Evolutionary conservation across 2,888 invertebrate genomes (phyloP), one percentile per base, ranked within the genome.

Genomic region (Caenorhabditis parvicauda): DNA sequence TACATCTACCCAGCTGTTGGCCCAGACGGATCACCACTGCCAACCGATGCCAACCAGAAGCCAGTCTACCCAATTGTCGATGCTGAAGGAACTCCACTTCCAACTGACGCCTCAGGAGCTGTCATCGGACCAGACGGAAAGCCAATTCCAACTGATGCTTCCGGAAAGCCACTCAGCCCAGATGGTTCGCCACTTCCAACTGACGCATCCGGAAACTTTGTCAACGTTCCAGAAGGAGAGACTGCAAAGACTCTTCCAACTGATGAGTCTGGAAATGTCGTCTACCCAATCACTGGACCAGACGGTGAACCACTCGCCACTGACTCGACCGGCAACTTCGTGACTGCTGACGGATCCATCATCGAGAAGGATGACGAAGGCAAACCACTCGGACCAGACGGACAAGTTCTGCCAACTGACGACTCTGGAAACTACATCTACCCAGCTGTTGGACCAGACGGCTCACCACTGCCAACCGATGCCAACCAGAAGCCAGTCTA

Each of bases 161-260:
- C 25, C 24, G 57, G 60, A 43, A 60, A 35, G 14, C 60, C 54
- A 32, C 39, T 54, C 3, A 52, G 50, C 14, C 29, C 55, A 27
- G 68, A 75, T 44, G 75, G 75, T 43, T 50, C 60, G 6, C 25
- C 57, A 17, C 53, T 70, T 12, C 59, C 61, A 35, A 65, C 60
- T 9, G 59, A 62, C 21, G 27, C 24, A 5, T 12, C 43, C 1
- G 65, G 61, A 12, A 49, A 57, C 51, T 61, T 51, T 35, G 39
- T 65, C 9, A 39, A 49, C 17, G 56, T 64, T 9, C 59, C 64
- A 14, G 25, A 42, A 9, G 61, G 44, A 7, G 52, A 47, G 4
- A 22, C 28, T n/a, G 38, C 46, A 12, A 60, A 66, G 27, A 43
- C 35, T 22, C 41, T 59, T 6, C 58, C 64, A 29, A 65, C 58